Base-by-base conservation (phyloP, 37 sponge, comb jelly and placozoan species). In the Lycopodina hypogea region DNA sequence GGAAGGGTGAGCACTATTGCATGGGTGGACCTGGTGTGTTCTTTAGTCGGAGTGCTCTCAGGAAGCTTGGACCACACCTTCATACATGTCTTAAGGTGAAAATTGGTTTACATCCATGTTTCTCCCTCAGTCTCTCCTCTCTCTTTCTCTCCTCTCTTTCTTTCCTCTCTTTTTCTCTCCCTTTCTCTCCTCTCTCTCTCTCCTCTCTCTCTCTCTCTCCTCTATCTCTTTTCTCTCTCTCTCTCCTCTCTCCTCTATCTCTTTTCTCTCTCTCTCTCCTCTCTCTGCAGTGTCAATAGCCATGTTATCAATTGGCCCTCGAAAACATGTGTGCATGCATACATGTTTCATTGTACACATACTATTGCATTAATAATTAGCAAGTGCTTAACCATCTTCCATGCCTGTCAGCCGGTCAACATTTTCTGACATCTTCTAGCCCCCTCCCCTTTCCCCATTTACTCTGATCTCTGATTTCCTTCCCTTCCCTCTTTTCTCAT, bases 21-120 rank as follows among this genome's bases (percentile, higher is more conserved):
- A 92, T 92, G 93, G 93, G 93, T 36, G 93, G 93, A 6, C 85
- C 93, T 1, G 93, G 93, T 9, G 72, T 82, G 50, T 78, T 89
- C 42, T 89, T 80, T 57, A 89, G 90, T 65, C 80, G 90, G 1
- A 78, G 78, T 59, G 72, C 78, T 12, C 85, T 89, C 52, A 62
- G 85, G 71, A 74, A 77, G 58, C 45, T 89, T 9, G 81, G 64
- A 0, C 90, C 90, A 28, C 81, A 79, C 36, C 32, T 89, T 33
- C 68, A 89, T 42, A 78, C 52, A 4, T 89, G 90, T 36, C 52
- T 89, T 19, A 74, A 81, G 72, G 81, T 80, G 24, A 69, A 51
- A 22, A 21, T 22, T 3, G 72, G n/a, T 9, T 68, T 72, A 52
- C 56, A 52, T 28, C 74, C 32, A 52, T 19, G 55, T 50, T 55